A percentile compares a stretch with the other conserved stretches of the same genome.
These are phyloP conservation scores for Zoroaster sp. DNA, from an alignment of 53 echinoderm and acorn worm genomes.

Conservation along the genomic window DNA sequence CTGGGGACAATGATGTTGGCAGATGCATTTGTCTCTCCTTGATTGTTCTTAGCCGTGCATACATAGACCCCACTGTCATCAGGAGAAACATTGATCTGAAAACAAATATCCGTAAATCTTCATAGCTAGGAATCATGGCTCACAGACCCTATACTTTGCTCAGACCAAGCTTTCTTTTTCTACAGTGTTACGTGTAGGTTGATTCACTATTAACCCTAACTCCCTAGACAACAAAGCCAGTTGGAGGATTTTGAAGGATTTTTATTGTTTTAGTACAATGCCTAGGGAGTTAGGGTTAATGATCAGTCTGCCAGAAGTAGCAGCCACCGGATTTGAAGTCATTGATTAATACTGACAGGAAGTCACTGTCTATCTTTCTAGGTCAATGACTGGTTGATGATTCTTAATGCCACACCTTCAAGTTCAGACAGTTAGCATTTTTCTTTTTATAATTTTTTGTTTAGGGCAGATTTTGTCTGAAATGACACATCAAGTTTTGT, in stretches of 20 bases:
- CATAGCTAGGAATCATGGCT: no score
- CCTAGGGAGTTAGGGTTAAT: no score
- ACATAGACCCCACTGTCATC: constrained; percentile 29
- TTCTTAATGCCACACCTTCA: not conserved
- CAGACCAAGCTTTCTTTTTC: not conserved
- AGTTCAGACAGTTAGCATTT: not conserved
- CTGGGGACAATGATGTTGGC: not conserved
- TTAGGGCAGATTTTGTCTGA: no score
- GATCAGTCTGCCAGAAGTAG: not conserved
- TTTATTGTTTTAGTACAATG: no score
- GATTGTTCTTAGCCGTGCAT: constrained; percentile 40
- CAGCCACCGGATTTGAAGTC: not conserved
- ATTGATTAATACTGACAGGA: constrained; percentile 17
- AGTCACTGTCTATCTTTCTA: not conserved
- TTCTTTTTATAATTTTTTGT: no score
- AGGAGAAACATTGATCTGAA: constrained; percentile 21
- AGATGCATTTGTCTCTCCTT: not conserved
- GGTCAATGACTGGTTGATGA: not conserved
- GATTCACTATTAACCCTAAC: no score
- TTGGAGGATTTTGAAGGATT: no score
- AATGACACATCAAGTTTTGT: no score
- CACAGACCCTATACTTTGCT: not conserved
- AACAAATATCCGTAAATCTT: no score
- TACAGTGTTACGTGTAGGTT: no score
- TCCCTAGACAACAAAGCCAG: no score